Evolutionary conservation across 2,888 invertebrate species (phyloP).

Genomic region (Agriotes lineatus): DNA sequence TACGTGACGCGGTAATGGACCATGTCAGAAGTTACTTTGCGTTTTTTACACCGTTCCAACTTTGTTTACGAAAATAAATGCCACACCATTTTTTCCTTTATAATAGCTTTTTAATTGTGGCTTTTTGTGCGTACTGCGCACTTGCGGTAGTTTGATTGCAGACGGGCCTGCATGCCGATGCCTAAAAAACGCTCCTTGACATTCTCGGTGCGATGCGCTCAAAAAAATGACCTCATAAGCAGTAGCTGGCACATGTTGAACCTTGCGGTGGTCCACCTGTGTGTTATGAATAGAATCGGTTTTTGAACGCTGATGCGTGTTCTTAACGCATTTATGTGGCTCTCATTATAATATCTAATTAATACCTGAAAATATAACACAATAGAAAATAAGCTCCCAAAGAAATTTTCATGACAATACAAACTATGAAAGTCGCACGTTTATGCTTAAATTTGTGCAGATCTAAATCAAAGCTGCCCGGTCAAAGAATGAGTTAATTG

Average conservation of each 20-base stretch:
- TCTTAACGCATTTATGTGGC: background rate
- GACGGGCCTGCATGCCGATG: background rate
- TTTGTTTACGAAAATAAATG: conserved; percentile 35
- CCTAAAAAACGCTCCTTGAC: conserved; percentile 28
- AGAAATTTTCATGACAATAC: too few relatives aligned
- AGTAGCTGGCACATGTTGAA: conserved; percentile 25
- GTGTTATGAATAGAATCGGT: conserved; percentile 21
- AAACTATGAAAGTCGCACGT: too few relatives aligned
- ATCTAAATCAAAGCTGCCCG: too few relatives aligned
- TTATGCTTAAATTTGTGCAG: too few relatives aligned
- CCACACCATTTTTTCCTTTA: conserved; percentile 12
- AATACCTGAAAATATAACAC: too few relatives aligned
- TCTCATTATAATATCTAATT: too few relatives aligned
- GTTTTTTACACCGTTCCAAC: conserved; percentile 52
- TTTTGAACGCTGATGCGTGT: too few relatives aligned
- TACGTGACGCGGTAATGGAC: conserved; percentile 51
- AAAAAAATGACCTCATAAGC: conserved; percentile 33
- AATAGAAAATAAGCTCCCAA: too few relatives aligned
- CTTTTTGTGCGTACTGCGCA: conserved; percentile 4
- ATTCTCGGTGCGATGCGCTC: conserved; percentile 23
- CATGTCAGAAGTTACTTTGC: conserved; percentile 43
- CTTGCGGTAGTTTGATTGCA: background rate
- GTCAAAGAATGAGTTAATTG: too few relatives aligned
- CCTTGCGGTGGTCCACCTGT: conserved; percentile 33
- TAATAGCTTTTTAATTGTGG: conserved; percentile 24